Evolutionary conservation across 2,888 invertebrate species (phyloP), one percentile per base, ranked within the genome.

Genomic region (Melipona bicolor): DNA sequence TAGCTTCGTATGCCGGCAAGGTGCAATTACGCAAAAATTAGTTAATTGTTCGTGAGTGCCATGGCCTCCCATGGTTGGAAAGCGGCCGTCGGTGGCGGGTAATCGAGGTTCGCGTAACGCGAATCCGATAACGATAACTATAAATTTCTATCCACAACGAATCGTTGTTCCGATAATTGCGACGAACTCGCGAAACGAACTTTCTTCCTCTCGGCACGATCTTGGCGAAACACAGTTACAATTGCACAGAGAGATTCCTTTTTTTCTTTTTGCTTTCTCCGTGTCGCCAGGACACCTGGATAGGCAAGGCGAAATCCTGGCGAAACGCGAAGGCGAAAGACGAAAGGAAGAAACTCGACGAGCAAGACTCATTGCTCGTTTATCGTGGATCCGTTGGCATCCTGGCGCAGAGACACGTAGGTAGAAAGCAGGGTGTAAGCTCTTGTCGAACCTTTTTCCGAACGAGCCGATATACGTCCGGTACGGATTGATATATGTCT

Each of bases 11-110:
- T 27, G 21, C 67, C 69, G 73, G 79, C 59, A 76, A 87, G 75
- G 81, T 52, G 81, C 82, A 84, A 89, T 88, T 89, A 89, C 82
- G 85, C 77, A 85, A 87, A 88, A 84, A 82, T 89, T 82, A 80
- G 89, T 82, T 89, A 88, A 88, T 88, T 88, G 87, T 85, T 85
- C 87, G 82, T 27, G 80, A 84, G 81, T 73, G 52, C 49, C 52
- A 17, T 43, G 67, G 24, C 65, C 49, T 52, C 59, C 78, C 52
- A 21, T 17, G 21, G 77, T 88, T 76, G 81, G 43, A 77, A 75
- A 76, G 67, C 36, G 50, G 43, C 59, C 43, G 21, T 4, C n/a
- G 62, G 50, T 43, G 62, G 73, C 75, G 70, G 43, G 50, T 68
- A 68, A 85, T 85, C 69, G 73, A 73, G 64, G 21, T 50, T 54